These are phyloP conservation scores for Aurelia sp. DNA, from an alignment of 30 jellyfish, hydroid and myxozoan species.

Conservation along the genomic window DNA sequence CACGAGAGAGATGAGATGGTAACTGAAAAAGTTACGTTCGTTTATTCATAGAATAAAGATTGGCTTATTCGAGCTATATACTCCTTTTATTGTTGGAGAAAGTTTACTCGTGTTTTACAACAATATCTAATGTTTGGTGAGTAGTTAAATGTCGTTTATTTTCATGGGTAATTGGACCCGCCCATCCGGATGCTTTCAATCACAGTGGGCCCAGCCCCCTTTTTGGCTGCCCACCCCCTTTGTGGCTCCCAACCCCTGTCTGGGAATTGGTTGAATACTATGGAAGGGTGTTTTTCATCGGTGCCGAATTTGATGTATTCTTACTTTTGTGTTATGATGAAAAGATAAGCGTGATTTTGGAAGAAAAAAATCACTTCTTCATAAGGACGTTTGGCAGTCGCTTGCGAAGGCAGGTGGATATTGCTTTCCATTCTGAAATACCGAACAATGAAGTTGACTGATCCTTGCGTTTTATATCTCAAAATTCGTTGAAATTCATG, in stretches of 20 bases:
- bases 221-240: constrained; percentile 27
- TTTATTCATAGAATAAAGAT: too few species aligned
- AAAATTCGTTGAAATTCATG: too few species aligned
- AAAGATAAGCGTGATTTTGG: too few species aligned
- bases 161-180: background rate
- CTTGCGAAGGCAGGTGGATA: too few species aligned
- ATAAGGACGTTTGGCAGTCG: too few species aligned
- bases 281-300: background rate
- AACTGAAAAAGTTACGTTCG: background rate
- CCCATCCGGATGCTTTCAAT: background rate
- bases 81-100: too few species aligned
- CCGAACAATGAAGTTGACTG: too few species aligned
- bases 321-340: background rate
- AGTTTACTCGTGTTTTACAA: too few species aligned
- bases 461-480: too few species aligned
- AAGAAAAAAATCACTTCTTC: too few species aligned
- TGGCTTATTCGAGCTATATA: too few species aligned
- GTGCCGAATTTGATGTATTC: background rate
- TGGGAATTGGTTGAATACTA: background rate
- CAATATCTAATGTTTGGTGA: background rate
- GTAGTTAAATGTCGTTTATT: background rate
- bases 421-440: too few species aligned
- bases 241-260: constrained; percentile 18
- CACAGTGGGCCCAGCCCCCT: constrained; percentile 37
- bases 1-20: background rate